Conservation (phyloP, 2,113 vertebrate species). For the Calyptomena viridis region DNA sequence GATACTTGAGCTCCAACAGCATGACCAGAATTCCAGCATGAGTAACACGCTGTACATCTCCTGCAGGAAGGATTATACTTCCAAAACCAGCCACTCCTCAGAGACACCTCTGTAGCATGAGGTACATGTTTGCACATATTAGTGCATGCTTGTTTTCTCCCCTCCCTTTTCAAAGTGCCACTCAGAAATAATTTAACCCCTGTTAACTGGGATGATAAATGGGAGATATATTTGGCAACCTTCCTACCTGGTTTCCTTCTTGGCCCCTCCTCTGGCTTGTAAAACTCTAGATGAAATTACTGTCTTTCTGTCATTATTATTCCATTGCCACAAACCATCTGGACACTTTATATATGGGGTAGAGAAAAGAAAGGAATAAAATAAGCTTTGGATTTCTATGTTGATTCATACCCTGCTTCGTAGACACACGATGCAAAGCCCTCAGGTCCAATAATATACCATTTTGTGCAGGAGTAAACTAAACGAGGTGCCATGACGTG, state of each 20-base stretch:
- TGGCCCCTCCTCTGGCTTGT: background rate
- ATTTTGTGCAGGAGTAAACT: background rate
- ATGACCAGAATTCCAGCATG: constrained; percentile 11
- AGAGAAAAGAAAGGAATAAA: background rate
- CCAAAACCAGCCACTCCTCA: constrained; percentile 37
- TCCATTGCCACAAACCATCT: background rate
- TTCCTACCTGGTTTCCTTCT: constrained; percentile 27
- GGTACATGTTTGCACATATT: background rate
- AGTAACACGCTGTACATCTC: background rate
- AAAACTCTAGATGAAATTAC: constrained; percentile 38
- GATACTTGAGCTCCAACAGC: background rate
- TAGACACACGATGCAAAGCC: background rate
- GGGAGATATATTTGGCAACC: constrained; percentile 25
- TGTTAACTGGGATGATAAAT: constrained; percentile 36
- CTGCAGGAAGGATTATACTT: background rate
- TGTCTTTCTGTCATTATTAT: background rate
- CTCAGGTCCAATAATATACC: background rate
- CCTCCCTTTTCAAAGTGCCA: constrained; percentile 47
- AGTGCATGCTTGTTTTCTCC: background rate
- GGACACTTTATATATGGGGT: background rate
- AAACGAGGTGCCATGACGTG: background rate
- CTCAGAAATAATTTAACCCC: constrained; percentile 28
- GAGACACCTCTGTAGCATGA: background rate
- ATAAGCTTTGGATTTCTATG: background rate
- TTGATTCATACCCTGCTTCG: background rate